Conservation (phyloP, 2,888 invertebrate species). For the Drosophila maculinotata region DNA sequence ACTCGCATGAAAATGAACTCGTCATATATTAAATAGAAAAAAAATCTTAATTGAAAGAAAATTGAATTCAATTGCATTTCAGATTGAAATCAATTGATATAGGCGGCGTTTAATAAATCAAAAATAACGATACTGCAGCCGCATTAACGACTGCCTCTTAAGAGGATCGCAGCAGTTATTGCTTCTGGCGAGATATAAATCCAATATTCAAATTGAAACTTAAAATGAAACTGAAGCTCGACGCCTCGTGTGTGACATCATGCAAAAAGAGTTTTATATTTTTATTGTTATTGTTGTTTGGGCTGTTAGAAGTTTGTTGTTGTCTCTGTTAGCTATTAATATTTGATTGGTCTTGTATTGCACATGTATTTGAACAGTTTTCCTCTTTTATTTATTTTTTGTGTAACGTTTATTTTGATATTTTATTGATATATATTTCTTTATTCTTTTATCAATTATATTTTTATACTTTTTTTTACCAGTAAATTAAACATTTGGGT, state of each 20-base stretch:
- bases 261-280: conserved; percentile 45
- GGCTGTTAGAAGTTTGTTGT: conserved; percentile 3
- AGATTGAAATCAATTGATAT: conserved; percentile 79
- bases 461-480: neutral
- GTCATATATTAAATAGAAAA: conserved; percentile 43
- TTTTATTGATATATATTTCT: conserved; percentile 11
- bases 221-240: conserved; percentile 38
- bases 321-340: neutral
- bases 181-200: conserved; percentile 57
- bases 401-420: neutral
- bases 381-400: conserved; percentile 6
- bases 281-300: neutral
- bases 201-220: conserved; percentile 31
- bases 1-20: conserved; percentile 56
- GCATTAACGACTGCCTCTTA: conserved; percentile 40
- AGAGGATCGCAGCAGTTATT: neutral
- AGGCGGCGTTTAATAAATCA: conserved; percentile 75
- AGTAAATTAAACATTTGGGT: no score
- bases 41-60: conserved; percentile 67
- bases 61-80: conserved; percentile 75
- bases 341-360: conserved; percentile 28
- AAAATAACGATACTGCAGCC: conserved; percentile 54
- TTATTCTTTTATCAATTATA: neutral
- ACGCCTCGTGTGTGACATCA: conserved; percentile 59
- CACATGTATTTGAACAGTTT: conserved; percentile 3